phyloP scores from a whole-genome alignment of 2,888 invertebrate genomes.

The Gymnosoma rotundatum region DNA sequence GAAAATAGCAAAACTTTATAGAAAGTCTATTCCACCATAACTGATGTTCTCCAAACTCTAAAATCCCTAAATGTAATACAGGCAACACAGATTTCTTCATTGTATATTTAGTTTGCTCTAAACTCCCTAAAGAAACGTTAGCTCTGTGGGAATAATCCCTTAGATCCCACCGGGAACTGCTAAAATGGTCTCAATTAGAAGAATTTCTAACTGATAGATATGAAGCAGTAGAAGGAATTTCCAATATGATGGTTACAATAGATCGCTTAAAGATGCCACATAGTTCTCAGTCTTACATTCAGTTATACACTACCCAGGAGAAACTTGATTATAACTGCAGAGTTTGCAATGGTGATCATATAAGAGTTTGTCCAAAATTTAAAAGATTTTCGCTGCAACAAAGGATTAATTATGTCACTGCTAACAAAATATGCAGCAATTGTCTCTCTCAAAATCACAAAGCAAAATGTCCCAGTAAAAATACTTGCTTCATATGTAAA shows the following conservation, averaged over 20 bases:
- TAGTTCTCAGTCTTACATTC: not conserved
- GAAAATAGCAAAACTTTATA: conserved; percentile 20
- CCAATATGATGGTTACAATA: not conserved
- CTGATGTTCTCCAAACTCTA: conserved; percentile 23
- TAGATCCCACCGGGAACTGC: conserved; percentile 22
- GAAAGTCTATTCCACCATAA: conserved; percentile 9
- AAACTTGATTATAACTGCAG: not conserved
- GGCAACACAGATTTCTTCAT: conserved; percentile 18
- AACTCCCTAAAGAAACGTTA: conserved; percentile 11
- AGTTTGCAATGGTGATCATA: not conserved
- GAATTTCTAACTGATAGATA: conserved; percentile 38
- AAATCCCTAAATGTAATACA: conserved; percentile 7
- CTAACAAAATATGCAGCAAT: not conserved
- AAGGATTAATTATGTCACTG: conserved; percentile 7
- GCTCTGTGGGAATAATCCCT: conserved; percentile 24
- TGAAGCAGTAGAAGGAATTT: conserved; percentile 27
- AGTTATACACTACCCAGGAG: not conserved
- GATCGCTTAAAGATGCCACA: not conserved
- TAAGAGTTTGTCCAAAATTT: not conserved
- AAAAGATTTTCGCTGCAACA: not conserved
- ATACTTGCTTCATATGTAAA: conserved; percentile 4
- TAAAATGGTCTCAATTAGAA: conserved; percentile 30
- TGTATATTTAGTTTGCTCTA: not conserved
- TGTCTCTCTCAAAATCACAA: not conserved
- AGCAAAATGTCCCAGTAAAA: not conserved